phyloP scores from a whole-genome alignment of 2,113 vertebrate species.

The Bungarus multicinctus region DNA sequence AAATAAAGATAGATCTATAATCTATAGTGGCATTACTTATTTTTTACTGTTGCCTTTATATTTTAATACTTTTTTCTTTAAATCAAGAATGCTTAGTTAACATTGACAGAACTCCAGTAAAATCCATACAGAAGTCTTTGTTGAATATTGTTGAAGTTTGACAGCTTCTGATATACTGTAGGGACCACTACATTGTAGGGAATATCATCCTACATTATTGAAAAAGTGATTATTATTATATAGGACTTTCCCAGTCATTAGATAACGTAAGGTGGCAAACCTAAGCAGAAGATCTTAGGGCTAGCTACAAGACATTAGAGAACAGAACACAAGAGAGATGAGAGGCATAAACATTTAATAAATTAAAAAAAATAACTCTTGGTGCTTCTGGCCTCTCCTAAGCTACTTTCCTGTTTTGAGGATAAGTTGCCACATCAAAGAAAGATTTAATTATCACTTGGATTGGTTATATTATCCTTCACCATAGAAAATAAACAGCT shows the following conservation, averaged over 20 bases:
- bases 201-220: not conserved
- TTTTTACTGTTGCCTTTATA: not conserved
- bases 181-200: not conserved
- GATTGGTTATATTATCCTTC: not conserved
- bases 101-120: not conserved
- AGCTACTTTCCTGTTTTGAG: not conserved
- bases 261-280: not conserved
- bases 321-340: not conserved
- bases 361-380: not conserved
- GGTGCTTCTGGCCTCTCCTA: not conserved
- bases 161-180: not conserved
- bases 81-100: not conserved
- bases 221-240: not conserved
- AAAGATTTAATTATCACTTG: not conserved
- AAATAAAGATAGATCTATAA: not conserved
- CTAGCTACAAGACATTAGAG: not conserved
- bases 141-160: not conserved
- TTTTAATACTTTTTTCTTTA: not conserved
- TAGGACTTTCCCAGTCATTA: not conserved
- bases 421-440: not conserved
- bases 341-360: not conserved
- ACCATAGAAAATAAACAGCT: not conserved
- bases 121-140: not conserved
- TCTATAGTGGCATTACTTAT: not conserved
- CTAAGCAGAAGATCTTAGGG: not conserved